phyloP scores from a whole-genome alignment of 2,888 invertebrate species.

The Dione juno region DNA sequence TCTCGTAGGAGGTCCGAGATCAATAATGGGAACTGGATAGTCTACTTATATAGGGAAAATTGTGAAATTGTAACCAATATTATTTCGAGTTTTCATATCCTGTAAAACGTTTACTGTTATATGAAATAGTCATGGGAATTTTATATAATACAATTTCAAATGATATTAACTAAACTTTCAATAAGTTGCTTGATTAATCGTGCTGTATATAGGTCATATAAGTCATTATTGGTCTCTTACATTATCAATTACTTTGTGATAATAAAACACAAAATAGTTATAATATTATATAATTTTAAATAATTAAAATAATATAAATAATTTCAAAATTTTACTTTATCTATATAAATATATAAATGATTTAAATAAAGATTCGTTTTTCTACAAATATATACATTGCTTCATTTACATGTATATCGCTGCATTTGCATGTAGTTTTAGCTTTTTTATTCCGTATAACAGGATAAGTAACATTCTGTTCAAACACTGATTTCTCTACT shows the following conservation, averaged over 20 bases:
- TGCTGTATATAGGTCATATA: not conserved
- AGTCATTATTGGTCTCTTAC: too few relatives aligned
- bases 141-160: not conserved
- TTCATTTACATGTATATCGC: too few relatives aligned
- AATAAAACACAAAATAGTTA: not conserved
- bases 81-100: not conserved
- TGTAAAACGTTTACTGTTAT: not conserved
- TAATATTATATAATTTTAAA: not conserved
- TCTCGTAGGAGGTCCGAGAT: conserved; percentile 29
- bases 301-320: too few relatives aligned
- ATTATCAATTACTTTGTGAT: not conserved
- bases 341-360: too few relatives aligned
- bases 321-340: too few relatives aligned
- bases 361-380: not conserved
- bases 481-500: too few relatives aligned
- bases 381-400: not conserved
- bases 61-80: conserved; percentile 7
- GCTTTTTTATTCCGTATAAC: too few relatives aligned
- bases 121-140: not conserved
- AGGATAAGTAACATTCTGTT: too few relatives aligned
- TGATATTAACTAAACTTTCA: not conserved
- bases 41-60: conserved; percentile 12
- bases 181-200: not conserved
- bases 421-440: too few relatives aligned
- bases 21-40: conserved; percentile 25